Conservation (phyloP, 2,888 invertebrate species). For the Diaperis boleti region DNA sequence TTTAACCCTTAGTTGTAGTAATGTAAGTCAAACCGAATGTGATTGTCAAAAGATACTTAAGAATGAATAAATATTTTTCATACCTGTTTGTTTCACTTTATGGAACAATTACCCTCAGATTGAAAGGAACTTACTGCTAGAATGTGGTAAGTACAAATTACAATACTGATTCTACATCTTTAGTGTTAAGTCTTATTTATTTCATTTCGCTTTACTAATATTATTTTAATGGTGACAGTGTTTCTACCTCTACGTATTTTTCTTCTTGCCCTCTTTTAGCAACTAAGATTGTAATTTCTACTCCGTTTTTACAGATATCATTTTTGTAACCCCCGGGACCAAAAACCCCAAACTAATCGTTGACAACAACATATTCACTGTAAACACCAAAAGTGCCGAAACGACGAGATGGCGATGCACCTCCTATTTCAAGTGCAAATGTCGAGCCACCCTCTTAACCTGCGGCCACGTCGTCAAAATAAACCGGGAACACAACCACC, state of each 20-base stretch:
- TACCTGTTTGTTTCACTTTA: too few species aligned
- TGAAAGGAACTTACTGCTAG: too few species aligned
- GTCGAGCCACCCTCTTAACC: slow-evolving; percentile 52
- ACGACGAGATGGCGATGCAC: slow-evolving; percentile 54
- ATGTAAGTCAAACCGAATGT: too few species aligned
- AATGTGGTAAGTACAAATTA: background rate
- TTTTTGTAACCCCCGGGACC: slow-evolving; percentile 48
- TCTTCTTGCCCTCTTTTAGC: background rate
- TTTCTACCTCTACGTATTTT: background rate
- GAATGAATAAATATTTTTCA: too few species aligned
- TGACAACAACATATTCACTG: slow-evolving; percentile 50
- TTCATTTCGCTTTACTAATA: too few species aligned
- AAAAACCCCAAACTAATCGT: slow-evolving; percentile 54
- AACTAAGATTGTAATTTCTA: too few species aligned
- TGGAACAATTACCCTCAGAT: too few species aligned
- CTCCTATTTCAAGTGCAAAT: slow-evolving; percentile 53
- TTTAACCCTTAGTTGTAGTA: too few species aligned
- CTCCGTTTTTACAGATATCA: slow-evolving; percentile 46
- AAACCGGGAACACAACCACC: slow-evolving; percentile 51
- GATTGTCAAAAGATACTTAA: too few species aligned
- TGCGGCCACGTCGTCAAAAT: slow-evolving; percentile 52
- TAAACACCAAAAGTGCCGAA: slow-evolving; percentile 47
- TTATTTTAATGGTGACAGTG: background rate
- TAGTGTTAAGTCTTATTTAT: background rate
- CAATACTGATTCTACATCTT: background rate